Evolutionary conservation across 2,113 vertebrate genomes (phyloP).

Genomic region (Callospermophilus lateralis): DNA sequence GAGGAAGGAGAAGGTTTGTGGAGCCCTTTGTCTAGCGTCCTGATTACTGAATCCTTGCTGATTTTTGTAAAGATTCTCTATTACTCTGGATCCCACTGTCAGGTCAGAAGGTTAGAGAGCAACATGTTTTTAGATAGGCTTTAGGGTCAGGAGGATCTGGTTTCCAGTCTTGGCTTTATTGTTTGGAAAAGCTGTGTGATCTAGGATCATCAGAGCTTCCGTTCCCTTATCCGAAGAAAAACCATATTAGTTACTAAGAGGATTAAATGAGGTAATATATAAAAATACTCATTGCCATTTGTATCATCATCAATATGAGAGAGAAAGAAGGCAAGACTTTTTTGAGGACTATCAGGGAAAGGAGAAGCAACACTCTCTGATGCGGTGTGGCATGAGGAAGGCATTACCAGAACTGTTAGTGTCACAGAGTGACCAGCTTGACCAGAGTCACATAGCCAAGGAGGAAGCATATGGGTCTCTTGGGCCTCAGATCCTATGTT

Average conservation of each 20-base stretch:
- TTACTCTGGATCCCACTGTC: not conserved
- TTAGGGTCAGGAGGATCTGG: not conserved
- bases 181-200: not conserved
- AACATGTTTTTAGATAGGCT: accelerated
- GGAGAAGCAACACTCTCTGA: not conserved
- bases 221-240: not conserved
- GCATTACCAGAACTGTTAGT: not conserved
- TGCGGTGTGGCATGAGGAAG: not conserved
- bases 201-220: not conserved
- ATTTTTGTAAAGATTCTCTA: not conserved
- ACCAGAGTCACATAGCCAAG: not conserved
- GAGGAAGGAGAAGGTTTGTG: not conserved
- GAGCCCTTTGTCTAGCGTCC: not conserved
- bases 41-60: not conserved
- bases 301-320: not conserved
- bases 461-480: not conserved
- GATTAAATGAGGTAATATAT: not conserved
- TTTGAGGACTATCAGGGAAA: not conserved
- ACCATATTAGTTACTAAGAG: not conserved
- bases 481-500: not conserved
- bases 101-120: not conserved
- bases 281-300: not conserved
- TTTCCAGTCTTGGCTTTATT: not conserved
- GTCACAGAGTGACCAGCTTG: not conserved
- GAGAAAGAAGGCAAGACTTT: not conserved